Evolutionary conservation across 2,888 invertebrate genomes (phyloP).

Genomic region (Amphipyra tragopoginis): DNA sequence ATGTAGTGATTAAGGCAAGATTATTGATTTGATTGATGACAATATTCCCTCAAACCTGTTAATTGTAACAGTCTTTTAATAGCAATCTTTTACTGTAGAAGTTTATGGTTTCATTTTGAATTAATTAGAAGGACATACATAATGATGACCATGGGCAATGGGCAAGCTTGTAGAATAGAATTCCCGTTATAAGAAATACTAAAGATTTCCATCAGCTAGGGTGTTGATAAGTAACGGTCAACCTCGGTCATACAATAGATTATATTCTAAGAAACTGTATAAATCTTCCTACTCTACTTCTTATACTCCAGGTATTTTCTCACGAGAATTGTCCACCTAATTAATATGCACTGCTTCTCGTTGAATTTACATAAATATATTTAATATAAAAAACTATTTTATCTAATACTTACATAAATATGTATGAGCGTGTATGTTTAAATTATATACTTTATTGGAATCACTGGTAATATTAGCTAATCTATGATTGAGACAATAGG

Average conservation of each 20-base stretch:
- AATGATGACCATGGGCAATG: too few relatives aligned
- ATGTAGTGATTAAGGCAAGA: too few relatives aligned
- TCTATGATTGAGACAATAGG: too few relatives aligned
- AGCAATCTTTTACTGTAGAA: too few relatives aligned
- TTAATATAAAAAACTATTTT: conserved; percentile 17
- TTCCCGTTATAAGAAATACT: not conserved
- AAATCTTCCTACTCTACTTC: conserved; percentile 25
- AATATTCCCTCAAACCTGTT: too few relatives aligned
- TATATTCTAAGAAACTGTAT: conserved; percentile 30
- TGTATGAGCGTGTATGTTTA: conserved; percentile 16
- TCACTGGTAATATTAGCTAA: too few relatives aligned
- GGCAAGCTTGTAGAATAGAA: not conserved
- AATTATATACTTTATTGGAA: not conserved
- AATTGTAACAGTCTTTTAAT: too few relatives aligned
- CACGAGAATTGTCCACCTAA: conserved; percentile 53
- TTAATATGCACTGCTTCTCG: conserved; percentile 56
- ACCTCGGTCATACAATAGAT: conserved; percentile 15
- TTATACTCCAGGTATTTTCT: conserved; percentile 32
- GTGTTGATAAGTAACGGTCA: conserved; percentile 48
- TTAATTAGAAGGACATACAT: too few relatives aligned
- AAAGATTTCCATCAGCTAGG: conserved; percentile 5
- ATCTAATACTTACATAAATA: conserved; percentile 27
- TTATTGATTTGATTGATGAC: too few relatives aligned
- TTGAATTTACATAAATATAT: conserved; percentile 48
- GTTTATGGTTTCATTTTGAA: too few relatives aligned